Base-by-base conservation (phyloP, 2,797 vertebrate genomes). In the Enteromius argenteus region DNA sequence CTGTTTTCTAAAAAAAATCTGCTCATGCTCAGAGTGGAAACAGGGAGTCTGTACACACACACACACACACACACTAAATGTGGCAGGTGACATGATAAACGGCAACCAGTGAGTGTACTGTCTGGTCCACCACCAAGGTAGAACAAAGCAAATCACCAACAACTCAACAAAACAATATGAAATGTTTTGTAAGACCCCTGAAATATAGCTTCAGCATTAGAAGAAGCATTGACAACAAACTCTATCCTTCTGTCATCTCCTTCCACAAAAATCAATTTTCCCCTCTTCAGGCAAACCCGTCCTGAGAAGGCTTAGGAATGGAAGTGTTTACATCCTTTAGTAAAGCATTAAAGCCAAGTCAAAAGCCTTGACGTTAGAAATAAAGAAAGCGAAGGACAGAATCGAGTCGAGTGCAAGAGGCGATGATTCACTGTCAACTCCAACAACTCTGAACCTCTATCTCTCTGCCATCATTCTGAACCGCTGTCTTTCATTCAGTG, bases 141-240 rank as follows among this genome's bases (percentile, higher is more conserved):
- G 76, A 73, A 79, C 39, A 42, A 89, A 84, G 85, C 88, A 90
- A 88, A 90, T 90, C 87, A 89, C 85, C 89, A 93, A 92, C 91
- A 93, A 91, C 87, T 86, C 90, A 92, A 92, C 90, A 92, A 89
- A 92, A 92, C 87, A 90, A 91, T 62, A 85, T 79, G 69, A 92
- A 92, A 76, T 83, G 87, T 32, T 69, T 81, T 89, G 73, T 66
- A 51, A 82, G 68, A 81, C 80, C 60, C 7, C 58, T 67, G 75
- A 49, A 75, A 83, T 30, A 62, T 32, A 77, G 69, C 64, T 80
- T 67, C 69, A 67, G 69, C 49, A 30, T 66, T 77, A 79, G 56
- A 58, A 3, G 19, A 60, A 64, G 58, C 37, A 79, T 67, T 71
- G 46, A 53, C 60, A 81, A 56, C 56, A 71, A 85, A 74, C 67